phyloP scores from a whole-genome alignment of 2,113 vertebrate genomes.

The Ammodytes marinus region DNA sequence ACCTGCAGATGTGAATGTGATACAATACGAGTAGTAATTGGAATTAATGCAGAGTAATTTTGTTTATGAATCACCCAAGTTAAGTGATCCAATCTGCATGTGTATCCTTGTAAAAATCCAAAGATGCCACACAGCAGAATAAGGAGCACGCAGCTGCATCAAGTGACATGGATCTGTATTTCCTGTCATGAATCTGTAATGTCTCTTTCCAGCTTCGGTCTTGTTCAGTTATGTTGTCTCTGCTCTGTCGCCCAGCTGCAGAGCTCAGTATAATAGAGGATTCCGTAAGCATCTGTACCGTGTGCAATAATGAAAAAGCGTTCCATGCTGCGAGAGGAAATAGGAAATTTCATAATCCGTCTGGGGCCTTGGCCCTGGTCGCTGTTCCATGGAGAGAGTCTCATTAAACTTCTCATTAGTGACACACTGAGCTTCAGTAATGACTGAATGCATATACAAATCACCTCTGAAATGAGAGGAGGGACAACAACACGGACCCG shows the following conservation, averaged over 20 bases:
- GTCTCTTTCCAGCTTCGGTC: slow-evolving; percentile 46
- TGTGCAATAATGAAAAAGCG: slow-evolving; percentile 73
- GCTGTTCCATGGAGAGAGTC: slow-evolving; percentile 72
- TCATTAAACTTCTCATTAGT: slow-evolving; percentile 85
- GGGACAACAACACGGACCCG: slow-evolving; percentile 53
- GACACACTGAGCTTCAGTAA: slow-evolving; percentile 79
- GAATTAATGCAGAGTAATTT: background rate
- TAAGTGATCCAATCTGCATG: background rate
- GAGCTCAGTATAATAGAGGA: slow-evolving; percentile 64
- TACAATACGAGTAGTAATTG: slow-evolving; percentile 8
- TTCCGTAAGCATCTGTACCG: slow-evolving; percentile 50
- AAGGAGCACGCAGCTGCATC: slow-evolving; percentile 8
- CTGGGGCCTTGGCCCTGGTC: slow-evolving; percentile 70
- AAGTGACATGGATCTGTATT: slow-evolving; percentile 39
- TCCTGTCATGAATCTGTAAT: slow-evolving; percentile 47
- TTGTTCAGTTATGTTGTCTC: slow-evolving; percentile 21
- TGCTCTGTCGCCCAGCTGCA: slow-evolving; percentile 53
- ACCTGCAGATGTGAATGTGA: background rate
- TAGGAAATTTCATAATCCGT: slow-evolving; percentile 79
- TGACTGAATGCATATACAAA: slow-evolving; percentile 81
- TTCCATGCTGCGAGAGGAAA: slow-evolving; percentile 77
- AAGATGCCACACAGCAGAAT: background rate
- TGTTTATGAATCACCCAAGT: background rate
- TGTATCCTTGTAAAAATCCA: background rate
- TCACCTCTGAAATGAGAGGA: slow-evolving; percentile 72